These are phyloP conservation scores for Rhynchopsitta pachyrhyncha DNA, from an alignment of 2,113 vertebrate genomes.

Conservation along the genomic window DNA sequence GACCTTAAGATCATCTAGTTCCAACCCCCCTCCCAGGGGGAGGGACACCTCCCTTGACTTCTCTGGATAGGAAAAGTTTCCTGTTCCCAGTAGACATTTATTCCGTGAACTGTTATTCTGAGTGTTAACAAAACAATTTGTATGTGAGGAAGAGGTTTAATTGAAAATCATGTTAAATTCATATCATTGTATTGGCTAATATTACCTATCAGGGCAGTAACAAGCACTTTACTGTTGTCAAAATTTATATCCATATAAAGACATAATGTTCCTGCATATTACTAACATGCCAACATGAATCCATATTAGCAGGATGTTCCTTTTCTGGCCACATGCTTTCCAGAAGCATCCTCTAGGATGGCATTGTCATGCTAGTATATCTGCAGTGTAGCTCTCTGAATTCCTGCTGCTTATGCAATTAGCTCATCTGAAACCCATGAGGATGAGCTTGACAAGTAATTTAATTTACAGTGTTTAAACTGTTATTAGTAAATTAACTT, in stretches of 20 bases:
- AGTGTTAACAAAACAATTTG: background rate
- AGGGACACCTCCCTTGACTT: background rate
- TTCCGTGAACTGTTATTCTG: background rate
- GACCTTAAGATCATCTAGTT: no score
- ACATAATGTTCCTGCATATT: fast-evolving
- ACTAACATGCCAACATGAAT: background rate
- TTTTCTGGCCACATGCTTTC: background rate
- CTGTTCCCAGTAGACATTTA: background rate
- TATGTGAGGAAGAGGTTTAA: background rate
- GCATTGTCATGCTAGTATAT: no score
- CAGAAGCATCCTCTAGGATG: background rate
- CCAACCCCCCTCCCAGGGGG: no score
- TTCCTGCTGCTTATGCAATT: background rate
- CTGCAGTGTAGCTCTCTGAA: background rate
- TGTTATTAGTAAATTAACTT: background rate
- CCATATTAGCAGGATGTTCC: background rate
- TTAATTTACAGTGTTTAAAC: background rate
- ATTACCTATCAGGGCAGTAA: background rate
- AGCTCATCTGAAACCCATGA: background rate
- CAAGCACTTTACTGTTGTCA: background rate
- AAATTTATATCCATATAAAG: background rate
- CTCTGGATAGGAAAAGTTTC: background rate
- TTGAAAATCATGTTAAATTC: background rate
- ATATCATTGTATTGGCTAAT: background rate
- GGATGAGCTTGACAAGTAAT: background rate